Base-by-base conservation (phyloP, 2,797 vertebrate genomes). In the Graptemys geographica region DNA sequence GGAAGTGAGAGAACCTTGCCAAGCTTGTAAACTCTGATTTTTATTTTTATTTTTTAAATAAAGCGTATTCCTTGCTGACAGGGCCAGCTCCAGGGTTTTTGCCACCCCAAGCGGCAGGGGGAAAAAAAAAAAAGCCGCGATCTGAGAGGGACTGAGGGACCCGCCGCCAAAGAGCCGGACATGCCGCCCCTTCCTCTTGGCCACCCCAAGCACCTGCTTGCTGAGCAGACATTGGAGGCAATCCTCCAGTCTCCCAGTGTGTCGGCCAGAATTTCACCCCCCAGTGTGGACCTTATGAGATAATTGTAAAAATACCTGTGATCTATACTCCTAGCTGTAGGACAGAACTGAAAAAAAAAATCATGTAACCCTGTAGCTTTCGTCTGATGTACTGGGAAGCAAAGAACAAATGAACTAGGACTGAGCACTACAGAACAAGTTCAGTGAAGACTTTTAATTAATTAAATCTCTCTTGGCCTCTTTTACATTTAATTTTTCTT, bases 301-400 rank as follows among this genome's bases (percentile, higher is more conserved):
- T 76, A 28, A 44, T 65, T 65, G 49, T 62, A 53, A 87, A 92
- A 93, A 79, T 83, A 51, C 0, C 0, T 87, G 53, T 25, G 21
- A 31, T 72, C 83, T 90, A 10, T 92, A 23, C 37, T 93, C 12
- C 55, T 47, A 87, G 76, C 80, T 78, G 52, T 44, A 85, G 81
- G 37, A 53, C 31, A 53, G 33, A 37, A 79, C 57, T 86, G 90
- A 65, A 37, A 80, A 80, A 41, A 41, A 91, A 37, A 79, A 93
- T 92, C 90, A 89, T 93, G 41, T 49, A 56, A 86, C 86, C 51
- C 76, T 5, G 8, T 78, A 80, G 94, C 88, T 95, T 94, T 27
- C 3, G 57, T 86, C 86, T 95, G 92, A 83, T 89, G 93, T 94
- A 55, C 90, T 93, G 56, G 85, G 84, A 83, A 94, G 33, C 27